Base-by-base conservation (phyloP, 2,888 invertebrate genomes). In the Heliconius cydno region DNA sequence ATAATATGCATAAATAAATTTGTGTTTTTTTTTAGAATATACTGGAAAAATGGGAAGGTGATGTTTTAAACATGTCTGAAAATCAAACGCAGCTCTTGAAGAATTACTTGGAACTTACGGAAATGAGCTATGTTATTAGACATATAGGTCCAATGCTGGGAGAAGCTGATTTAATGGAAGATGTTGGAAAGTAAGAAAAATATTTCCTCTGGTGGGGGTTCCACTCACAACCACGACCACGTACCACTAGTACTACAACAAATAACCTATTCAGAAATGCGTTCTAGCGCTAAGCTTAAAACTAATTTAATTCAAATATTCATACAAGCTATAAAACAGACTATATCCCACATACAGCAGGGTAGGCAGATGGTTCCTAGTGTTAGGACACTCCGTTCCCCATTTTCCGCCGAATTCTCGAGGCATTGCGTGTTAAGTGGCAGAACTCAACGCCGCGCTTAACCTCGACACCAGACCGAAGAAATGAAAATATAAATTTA, bases 61-160 rank as follows among this genome's bases (percentile, higher is more conserved):
- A 93, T 34, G 86, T 94, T 15, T 30, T 80, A 1, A 89, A 91
- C 60, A 92, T 93, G 87, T 84, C 89, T 0, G 82, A 85, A 1
- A 90, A 92, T 80, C 88, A 91, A 81, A 84, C 85, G 0, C 84
- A 82, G 6, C 82, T 94, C 3, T 83, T 90, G 82, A 90, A 89
- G 77, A 89, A 86, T 78, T 90, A 88, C 81, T 82, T 88, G 65
- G 89, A 92, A 70, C 80, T 94, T 80, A 86, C 83, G 0, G 94
- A 94, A 82, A 90, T 92, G 89, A 83, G 86, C 65, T 94, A 93
- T 73, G 90, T 93, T 2, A 75, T 94, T 63, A 84, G 80, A 6
- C 84, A 89, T 34, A 88, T 94, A 13, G 93, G 91, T 6, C 91
- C 91, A 0, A 82, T 94, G 63, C 81, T 94, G 3, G 94, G 94